Evolutionary conservation across 2,797 vertebrate genomes (phyloP).

Genomic region (Schizopygopsis pylzovi): DNA sequence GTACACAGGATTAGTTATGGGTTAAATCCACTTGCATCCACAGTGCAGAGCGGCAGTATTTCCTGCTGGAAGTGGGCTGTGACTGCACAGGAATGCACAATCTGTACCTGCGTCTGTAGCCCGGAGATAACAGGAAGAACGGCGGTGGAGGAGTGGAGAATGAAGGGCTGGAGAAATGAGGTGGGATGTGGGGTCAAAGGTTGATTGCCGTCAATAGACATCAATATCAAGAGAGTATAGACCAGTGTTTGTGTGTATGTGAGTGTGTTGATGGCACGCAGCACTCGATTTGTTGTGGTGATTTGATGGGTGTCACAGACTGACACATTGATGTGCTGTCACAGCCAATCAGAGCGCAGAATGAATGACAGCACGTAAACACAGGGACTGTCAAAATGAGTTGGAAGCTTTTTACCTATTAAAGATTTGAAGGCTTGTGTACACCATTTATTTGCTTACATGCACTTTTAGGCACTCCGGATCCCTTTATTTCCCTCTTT

Average conservation of each 20-base stretch:
- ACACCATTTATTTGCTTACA: neutral
- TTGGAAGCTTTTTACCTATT: neutral
- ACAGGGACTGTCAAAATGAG: conserved; percentile 22
- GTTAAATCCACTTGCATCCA: conserved; percentile 22
- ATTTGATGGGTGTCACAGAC: conserved; percentile 41
- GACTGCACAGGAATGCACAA: neutral
- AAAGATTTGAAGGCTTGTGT: neutral
- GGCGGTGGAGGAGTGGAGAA: neutral
- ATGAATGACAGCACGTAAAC: conserved; percentile 31
- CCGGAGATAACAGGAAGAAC: neutral
- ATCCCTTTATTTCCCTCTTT: neutral
- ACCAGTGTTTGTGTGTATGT: neutral
- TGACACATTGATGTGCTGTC: conserved; percentile 37
- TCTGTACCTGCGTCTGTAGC: conserved; percentile 17
- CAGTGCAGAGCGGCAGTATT: conserved; percentile 16
- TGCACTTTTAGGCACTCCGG: neutral
- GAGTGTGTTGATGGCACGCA: conserved; percentile 9
- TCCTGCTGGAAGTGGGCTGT: neutral
- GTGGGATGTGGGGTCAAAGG: conserved; percentile 43
- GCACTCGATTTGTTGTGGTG: conserved; percentile 26
- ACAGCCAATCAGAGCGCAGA: conserved; percentile 35
- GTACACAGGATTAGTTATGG: neutral
- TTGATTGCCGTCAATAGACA: conserved; percentile 49
- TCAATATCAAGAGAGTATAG: conserved; percentile 38
- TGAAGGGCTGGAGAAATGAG: conserved; percentile 9